A percentile compares a stretch with the other conserved stretches of the same genome.
Evolutionary conservation across 2,888 invertebrate species (phyloP).

Genomic region (Sussaba pulchella): DNA sequence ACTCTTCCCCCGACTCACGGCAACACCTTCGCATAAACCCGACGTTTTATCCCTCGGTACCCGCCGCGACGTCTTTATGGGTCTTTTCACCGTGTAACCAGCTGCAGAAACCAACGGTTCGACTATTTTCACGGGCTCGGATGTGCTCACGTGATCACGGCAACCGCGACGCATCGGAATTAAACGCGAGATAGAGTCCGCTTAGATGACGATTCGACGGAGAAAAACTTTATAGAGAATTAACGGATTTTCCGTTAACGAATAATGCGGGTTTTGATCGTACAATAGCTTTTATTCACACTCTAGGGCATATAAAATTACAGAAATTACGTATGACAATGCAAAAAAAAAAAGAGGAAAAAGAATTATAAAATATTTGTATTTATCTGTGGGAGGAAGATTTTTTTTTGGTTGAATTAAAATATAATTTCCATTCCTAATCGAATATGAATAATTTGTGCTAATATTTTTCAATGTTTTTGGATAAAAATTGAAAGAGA

Average conservation of each 20-base stretch:
- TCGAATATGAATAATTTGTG: no score
- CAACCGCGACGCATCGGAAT: slow-evolving; percentile 49
- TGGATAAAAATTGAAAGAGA: no score
- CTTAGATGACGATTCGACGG: slow-evolving; percentile 2
- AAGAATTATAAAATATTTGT: no score
- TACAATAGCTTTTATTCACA: no score
- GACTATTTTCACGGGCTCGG: slow-evolving; percentile 72
- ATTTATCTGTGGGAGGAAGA: no score
- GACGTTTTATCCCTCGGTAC: slow-evolving; percentile 81
- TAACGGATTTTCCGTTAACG: slow-evolving; percentile 3
- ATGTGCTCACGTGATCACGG: slow-evolving; percentile 67
- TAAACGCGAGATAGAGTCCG: slow-evolving; percentile 44
- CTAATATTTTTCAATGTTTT: no score
- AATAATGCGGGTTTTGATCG: neutral
- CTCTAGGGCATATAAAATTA: no score
- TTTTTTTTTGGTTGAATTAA: no score
- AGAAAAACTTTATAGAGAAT: neutral
- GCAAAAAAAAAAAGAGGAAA: no score
- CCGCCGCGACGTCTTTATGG: slow-evolving; percentile 81
- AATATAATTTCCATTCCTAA: no score
- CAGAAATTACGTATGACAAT: no score
- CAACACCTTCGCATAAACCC: slow-evolving; percentile 83
- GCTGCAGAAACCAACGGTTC: slow-evolving; percentile 56
- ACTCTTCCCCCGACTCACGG: slow-evolving; percentile 63
- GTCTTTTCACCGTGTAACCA: slow-evolving; percentile 78